Evolutionary conservation across 2,888 invertebrate genomes (phyloP).

Genomic region (Apotomis turbidana): DNA sequence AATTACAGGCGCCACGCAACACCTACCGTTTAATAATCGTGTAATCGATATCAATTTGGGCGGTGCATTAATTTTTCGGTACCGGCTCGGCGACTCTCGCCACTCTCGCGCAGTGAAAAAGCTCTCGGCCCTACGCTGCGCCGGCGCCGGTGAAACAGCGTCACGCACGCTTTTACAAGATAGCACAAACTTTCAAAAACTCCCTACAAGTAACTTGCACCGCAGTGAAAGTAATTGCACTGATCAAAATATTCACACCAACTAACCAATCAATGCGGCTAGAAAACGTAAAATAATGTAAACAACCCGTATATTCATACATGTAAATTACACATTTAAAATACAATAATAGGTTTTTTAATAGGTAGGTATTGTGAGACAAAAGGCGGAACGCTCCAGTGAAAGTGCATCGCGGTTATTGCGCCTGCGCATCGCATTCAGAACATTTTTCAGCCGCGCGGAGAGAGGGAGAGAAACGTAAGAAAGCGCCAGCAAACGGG

Average conservation of each 20-base stretch:
- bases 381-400: slow-evolving; percentile 65
- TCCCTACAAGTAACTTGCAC: slow-evolving; percentile 46
- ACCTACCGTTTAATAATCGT: slow-evolving; percentile 17
- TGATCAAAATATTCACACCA: slow-evolving; percentile 33
- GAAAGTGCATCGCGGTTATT: slow-evolving; percentile 75
- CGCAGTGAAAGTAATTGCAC: slow-evolving; percentile 48
- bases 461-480: slow-evolving; percentile 76
- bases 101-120: slow-evolving; percentile 67
- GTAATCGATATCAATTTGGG: slow-evolving; percentile 30
- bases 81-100: slow-evolving; percentile 48
- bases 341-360: slow-evolving; percentile 27
- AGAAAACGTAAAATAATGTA: slow-evolving; percentile 29
- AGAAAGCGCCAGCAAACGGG: slow-evolving; percentile 76
- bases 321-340: slow-evolving; percentile 30
- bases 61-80: slow-evolving; percentile 26
- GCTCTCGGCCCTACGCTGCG: slow-evolving; percentile 61
- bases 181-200: slow-evolving; percentile 54
- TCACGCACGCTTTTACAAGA: slow-evolving; percentile 61
- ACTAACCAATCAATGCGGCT: slow-evolving; percentile 31
- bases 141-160: slow-evolving; percentile 62
- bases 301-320: slow-evolving; percentile 22
- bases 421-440: slow-evolving; percentile 71
- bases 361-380: slow-evolving; percentile 23
- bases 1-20: slow-evolving; percentile 24
- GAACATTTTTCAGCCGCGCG: slow-evolving; percentile 77